Evolutionary conservation across 1,140 invertebrate genomes (phyloP).

Genomic region (Magallana gigas): DNA sequence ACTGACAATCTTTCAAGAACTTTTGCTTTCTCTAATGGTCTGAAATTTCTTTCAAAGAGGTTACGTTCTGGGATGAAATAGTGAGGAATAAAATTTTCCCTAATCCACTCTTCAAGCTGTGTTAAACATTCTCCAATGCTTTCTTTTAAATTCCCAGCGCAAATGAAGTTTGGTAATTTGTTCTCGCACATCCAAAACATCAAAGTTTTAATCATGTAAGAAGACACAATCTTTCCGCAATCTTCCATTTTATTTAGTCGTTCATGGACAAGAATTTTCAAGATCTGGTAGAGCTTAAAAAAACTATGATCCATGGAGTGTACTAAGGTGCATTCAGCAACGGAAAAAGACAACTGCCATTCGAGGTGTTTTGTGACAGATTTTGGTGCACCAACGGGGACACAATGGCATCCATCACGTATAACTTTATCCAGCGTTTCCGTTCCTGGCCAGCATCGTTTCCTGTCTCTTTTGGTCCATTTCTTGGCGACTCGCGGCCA

Average conservation of each 20-base stretch:
- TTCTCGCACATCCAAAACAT: slow-evolving; percentile 27
- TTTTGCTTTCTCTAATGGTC: background rate
- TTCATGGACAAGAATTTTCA: background rate
- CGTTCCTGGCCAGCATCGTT: background rate
- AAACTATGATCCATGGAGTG: background rate
- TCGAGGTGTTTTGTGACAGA: background rate
- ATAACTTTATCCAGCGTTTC: background rate
- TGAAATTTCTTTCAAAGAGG: background rate
- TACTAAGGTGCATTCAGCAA: background rate
- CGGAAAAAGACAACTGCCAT: slow-evolving; percentile 6
- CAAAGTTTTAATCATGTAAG: background rate
- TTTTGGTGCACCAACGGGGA: background rate
- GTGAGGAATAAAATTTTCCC: background rate
- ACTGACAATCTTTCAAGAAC: background rate
- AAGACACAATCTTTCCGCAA: background rate
- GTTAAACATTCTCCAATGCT: background rate
- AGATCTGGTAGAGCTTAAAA: background rate
- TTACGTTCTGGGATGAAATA: slow-evolving; percentile 20
- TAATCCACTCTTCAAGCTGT: slow-evolving; percentile 12
- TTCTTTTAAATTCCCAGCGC: background rate
- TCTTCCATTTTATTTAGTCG: background rate
- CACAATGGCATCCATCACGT: background rate
- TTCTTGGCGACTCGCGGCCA: background rate
- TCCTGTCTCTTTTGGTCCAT: background rate
- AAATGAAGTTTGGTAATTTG: background rate